These are phyloP conservation scores for Sylvia atricapilla DNA, from an alignment of 2,113 vertebrate species.

Conservation along the genomic window DNA sequence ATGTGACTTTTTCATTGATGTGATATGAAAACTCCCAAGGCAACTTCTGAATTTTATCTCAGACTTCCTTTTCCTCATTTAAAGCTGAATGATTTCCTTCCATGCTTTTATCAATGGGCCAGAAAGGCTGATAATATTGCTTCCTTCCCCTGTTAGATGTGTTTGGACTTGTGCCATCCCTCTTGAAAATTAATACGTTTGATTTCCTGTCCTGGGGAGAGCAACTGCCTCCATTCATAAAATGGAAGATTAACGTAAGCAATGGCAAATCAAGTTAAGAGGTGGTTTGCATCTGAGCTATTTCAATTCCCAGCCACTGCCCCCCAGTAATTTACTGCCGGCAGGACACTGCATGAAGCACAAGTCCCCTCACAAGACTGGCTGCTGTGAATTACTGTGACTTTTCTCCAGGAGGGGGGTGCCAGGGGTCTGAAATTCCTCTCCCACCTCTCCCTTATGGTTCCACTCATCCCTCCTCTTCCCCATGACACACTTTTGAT, in stretches of 20 bases:
- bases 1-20: constrained; percentile 50
- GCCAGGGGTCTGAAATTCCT: neutral
- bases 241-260: neutral
- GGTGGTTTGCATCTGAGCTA: neutral
- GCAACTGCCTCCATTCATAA: constrained; percentile 27
- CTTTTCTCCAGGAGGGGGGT: neutral
- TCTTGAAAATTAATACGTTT: constrained; percentile 64
- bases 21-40: constrained; percentile 57
- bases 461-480: neutral
- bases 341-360: neutral
- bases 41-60: constrained; percentile 66
- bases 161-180: constrained; percentile 69
- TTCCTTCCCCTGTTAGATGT: constrained; percentile 71
- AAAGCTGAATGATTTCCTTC: constrained; percentile 75
- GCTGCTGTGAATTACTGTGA: neutral
- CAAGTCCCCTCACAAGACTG: neutral
- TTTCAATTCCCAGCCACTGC: neutral
- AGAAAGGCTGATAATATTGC: constrained; percentile 73
- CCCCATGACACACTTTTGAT: neutral
- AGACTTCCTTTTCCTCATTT: constrained; percentile 72
- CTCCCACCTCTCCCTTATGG: neutral
- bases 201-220: constrained; percentile 54
- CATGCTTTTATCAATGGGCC: constrained; percentile 70
- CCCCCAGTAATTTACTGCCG: neutral
- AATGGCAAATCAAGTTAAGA: neutral